Evolutionary conservation across 2,797 vertebrate species (phyloP).

Genomic region (Cephalopachus bancanus): DNA sequence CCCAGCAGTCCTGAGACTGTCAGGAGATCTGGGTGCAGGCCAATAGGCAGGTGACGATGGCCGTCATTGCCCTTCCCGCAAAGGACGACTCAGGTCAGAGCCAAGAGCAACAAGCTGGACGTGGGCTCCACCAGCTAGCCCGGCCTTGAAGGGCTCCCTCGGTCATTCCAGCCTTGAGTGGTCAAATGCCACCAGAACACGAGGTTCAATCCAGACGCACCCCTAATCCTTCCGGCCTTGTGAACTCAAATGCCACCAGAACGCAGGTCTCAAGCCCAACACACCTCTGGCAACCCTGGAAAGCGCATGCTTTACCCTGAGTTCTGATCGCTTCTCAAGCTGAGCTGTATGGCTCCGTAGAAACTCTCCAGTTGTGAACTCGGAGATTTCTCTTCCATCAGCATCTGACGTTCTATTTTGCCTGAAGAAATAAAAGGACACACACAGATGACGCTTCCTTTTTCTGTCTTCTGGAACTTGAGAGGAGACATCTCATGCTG

Average conservation of each 20-base stretch:
- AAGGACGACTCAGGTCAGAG: background rate
- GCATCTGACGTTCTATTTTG: constrained; percentile 88
- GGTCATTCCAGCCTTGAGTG: background rate
- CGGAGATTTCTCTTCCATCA: constrained; percentile 80
- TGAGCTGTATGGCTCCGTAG: constrained; percentile 89
- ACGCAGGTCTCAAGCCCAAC: too few species aligned
- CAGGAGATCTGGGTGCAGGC: background rate
- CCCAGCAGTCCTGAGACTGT: background rate
- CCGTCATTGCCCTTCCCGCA: background rate
- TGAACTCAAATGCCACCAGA: too few species aligned
- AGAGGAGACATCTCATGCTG: constrained; percentile 24
- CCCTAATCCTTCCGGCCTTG: too few species aligned
- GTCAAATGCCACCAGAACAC: background rate
- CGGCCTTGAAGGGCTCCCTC: background rate
- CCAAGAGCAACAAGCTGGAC: background rate
- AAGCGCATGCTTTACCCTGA: constrained; percentile 87
- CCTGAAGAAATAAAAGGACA: constrained; percentile 87
- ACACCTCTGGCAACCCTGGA: too few species aligned
- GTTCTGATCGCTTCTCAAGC: constrained; percentile 89
- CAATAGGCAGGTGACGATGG: background rate
- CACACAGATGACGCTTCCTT: background rate
- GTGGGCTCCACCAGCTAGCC: background rate
- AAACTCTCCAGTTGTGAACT: constrained; percentile 87
- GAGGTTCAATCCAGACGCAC: background rate
- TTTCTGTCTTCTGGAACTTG: constrained; percentile 9